Conservation (phyloP, 2,797 vertebrate genomes). For the Poeciliopsis presidionis region DNA sequence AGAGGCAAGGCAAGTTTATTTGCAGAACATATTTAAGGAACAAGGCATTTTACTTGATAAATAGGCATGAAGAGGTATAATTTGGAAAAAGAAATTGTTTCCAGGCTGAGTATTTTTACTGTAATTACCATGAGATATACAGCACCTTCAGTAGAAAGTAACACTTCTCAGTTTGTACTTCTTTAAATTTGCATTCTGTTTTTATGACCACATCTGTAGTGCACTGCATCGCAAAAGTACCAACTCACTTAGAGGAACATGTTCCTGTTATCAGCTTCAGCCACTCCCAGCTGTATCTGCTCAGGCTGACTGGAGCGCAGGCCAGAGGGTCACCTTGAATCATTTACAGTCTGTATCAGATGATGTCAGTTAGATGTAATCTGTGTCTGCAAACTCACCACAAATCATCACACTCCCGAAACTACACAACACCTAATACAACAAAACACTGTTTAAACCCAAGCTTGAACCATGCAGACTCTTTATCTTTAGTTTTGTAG, state of each 20-base stretch:
- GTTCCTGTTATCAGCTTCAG: not conserved
- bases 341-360: constrained; percentile 2
- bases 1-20: not conserved
- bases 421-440: not conserved
- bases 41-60: not conserved
- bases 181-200: not conserved
- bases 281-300: not conserved
- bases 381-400: not conserved
- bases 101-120: not conserved
- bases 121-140: not conserved
- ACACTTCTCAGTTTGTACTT: not conserved
- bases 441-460: not conserved
- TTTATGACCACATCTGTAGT: not conserved
- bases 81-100: not conserved
- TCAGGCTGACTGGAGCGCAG: constrained; percentile 30
- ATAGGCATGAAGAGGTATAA: not conserved
- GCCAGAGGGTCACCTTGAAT: constrained; percentile 25
- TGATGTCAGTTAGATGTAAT: not conserved
- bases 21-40: not conserved
- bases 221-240: not conserved
- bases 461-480: not conserved
- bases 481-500: not conserved
- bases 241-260: not conserved
- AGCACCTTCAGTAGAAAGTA: not conserved
- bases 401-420: not conserved